Base-by-base conservation (phyloP, 2,113 vertebrate species). In the Vireo altiloquus region DNA sequence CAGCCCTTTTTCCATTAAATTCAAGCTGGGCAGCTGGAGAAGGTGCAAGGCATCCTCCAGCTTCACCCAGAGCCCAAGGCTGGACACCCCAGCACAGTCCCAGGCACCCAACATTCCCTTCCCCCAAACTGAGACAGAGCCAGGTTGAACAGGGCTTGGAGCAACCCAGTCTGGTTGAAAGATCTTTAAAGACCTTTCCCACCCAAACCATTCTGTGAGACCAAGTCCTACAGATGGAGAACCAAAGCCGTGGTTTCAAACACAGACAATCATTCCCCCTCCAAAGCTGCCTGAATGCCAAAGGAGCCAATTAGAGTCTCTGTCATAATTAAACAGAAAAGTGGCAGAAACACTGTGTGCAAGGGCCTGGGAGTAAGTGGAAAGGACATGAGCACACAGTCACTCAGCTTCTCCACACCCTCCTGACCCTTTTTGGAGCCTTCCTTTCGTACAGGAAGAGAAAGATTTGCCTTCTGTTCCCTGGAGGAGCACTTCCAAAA, bases 321-420 rank as follows among this genome's bases (percentile, higher is more conserved):
- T 79, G 31, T 68, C 94, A 81, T 91, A 88, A 96, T 92, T 42
- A 94, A 90, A 79, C 17, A 90, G 42, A 23, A 92, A 92, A 92
- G 64, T 61, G 22, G 19, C 22, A 90, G 50, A 27, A 94, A 71
- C 39, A 70, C 9, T 75, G 21, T 50, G 23, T 60, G 37, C 22
- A 56, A 83, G 14, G 19, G 17, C 42, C 92, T 94, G 69, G 30
- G 33, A 90, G 68, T 19, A 87, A 85, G 17, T 2, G 1, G 30
- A 60, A 49, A 65, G 74, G 49, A 77, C 74, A 65, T 0, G 6
- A 81, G 47, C 23, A 56, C 15, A 0, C 11, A 64, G 49, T 24
- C 70, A 65, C 50, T 23, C 49, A 54, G 11, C 12, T 74, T 71
- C 54, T 35, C 44, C 2, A 0, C 53, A 70, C 23, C 15, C 19